phyloP scores from a whole-genome alignment of 2,888 invertebrate species.

The Eupithecia subumbrata region DNA sequence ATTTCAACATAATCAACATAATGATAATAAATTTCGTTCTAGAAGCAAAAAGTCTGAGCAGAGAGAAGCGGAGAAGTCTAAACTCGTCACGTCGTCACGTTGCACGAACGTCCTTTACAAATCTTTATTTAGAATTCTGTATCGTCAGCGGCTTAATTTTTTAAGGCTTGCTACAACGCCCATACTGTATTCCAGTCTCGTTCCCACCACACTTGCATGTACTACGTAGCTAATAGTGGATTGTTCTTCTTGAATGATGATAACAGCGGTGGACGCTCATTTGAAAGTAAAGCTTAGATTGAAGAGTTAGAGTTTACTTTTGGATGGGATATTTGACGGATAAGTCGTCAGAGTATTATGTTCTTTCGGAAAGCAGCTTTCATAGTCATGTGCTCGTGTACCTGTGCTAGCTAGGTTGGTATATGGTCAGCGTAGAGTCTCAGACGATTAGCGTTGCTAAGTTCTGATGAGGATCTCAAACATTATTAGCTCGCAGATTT shows the following conservation, averaged over 20 bases:
- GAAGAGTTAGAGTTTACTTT: slow-evolving; percentile 57
- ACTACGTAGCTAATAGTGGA: slow-evolving; percentile 74
- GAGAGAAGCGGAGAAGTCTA: slow-evolving; percentile 58
- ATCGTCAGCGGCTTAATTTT: slow-evolving; percentile 71
- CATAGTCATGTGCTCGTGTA: slow-evolving; percentile 79
- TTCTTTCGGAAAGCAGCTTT: slow-evolving; percentile 68
- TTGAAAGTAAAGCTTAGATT: slow-evolving; percentile 49
- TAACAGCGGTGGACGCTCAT: slow-evolving; percentile 36
- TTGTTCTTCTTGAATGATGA: slow-evolving; percentile 49
- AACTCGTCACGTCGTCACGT: slow-evolving; percentile 67
- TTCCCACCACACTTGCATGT: slow-evolving; percentile 70
- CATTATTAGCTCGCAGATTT: too few species aligned
- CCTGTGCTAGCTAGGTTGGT: slow-evolving; percentile 74
- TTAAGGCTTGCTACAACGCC: slow-evolving; percentile 73
- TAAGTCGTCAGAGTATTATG: slow-evolving; percentile 47
- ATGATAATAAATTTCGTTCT: slow-evolving; percentile 62
- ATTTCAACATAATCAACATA: slow-evolving; percentile 58
- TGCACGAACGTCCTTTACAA: slow-evolving; percentile 70
- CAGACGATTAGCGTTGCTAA: slow-evolving; percentile 24
- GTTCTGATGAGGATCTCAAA: background rate
- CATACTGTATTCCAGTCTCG: slow-evolving; percentile 75
- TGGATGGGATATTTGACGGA: slow-evolving; percentile 43
- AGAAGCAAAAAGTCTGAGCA: slow-evolving; percentile 62
- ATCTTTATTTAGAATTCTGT: slow-evolving; percentile 79
- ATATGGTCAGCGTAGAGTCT: slow-evolving; percentile 53